These are phyloP conservation scores for Corvus moneduloides DNA, from an alignment of 2,113 vertebrate species.

Conservation along the genomic window DNA sequence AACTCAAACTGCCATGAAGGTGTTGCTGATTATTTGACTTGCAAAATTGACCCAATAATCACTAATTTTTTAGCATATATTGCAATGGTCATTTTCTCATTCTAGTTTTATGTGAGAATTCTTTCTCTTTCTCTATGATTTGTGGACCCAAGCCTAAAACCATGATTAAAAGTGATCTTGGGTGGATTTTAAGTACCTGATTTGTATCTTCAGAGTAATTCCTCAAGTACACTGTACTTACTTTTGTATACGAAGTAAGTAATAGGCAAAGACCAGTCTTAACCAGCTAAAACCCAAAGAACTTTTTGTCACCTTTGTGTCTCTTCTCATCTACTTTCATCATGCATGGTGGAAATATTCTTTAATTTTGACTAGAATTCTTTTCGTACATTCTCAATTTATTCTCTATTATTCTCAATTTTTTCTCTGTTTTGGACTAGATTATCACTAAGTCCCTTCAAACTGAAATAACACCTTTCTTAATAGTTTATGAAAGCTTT, in stretches of 20 bases:
- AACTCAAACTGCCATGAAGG: not conserved
- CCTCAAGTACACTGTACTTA: not conserved
- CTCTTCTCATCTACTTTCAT: not conserved
- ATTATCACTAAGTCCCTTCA: not conserved
- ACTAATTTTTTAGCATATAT: not conserved
- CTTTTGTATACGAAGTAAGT: not conserved
- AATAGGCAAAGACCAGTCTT: not conserved
- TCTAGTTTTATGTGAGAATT: not conserved
- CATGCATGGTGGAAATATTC: not conserved
- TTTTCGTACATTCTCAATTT: not conserved
- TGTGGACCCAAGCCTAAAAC: not conserved
- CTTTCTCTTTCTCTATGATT: not conserved
- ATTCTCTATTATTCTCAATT: not conserved
- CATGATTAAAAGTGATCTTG: not conserved
- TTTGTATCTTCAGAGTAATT: not conserved
- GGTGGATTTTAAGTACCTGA: not conserved
- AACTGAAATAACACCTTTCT: not conserved
- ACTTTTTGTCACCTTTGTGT: not conserved
- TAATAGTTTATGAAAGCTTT: not conserved
- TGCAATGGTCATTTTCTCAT: not conserved
- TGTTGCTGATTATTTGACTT: not conserved
- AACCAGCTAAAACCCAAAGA: not conserved
- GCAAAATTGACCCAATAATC: not conserved
- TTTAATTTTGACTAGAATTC: not conserved
- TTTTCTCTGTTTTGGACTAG: not conserved